A percentile compares a stretch with the other conserved stretches of the same genome.
Evolutionary conservation across 2,888 invertebrate genomes (phyloP).

Genomic region (Synanthedon tipuliformis): DNA sequence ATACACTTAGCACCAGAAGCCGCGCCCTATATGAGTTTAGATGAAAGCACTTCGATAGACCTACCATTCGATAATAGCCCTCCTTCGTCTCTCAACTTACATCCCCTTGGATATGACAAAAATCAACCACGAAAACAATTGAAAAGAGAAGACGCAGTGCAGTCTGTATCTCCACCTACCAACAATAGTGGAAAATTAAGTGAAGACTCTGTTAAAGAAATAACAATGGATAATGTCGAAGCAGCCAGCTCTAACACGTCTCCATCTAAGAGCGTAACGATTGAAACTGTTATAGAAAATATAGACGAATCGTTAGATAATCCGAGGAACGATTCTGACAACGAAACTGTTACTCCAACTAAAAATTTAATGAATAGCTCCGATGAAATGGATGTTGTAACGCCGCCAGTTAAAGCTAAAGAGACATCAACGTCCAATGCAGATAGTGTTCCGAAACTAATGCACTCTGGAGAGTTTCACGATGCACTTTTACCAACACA

Average conservation of each 20-base stretch:
- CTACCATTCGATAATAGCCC: conserved; percentile 54
- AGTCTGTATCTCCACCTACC: conserved; percentile 58
- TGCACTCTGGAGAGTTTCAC: conserved; percentile 68
- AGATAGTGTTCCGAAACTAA: conserved; percentile 26
- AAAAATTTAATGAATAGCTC: conserved; percentile 24
- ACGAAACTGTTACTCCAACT: not conserved
- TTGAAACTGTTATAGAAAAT: conserved; percentile 18
- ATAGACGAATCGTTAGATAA: not conserved
- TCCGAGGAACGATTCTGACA: not conserved
- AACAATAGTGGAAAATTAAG: conserved; percentile 59
- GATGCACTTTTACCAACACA: conserved; percentile 59
- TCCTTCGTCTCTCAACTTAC: conserved; percentile 49
- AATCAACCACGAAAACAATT: conserved; percentile 56
- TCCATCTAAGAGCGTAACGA: conserved; percentile 20
- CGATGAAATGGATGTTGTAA: conserved; percentile 55
- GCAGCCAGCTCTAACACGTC: conserved; percentile 17
- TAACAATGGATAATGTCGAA: conserved; percentile 8
- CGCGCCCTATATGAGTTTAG: conserved; percentile 45
- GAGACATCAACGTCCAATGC: conserved; percentile 12
- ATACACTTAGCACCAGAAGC: conserved; percentile 59
- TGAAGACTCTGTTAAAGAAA: conserved; percentile 50
- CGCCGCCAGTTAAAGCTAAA: conserved; percentile 26
- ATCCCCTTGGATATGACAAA: conserved; percentile 51
- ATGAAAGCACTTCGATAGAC: conserved; percentile 59
- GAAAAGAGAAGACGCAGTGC: conserved; percentile 64